Evolutionary conservation across 1,140 invertebrate species (phyloP).

Genomic region (Drosophila persimilis): DNA sequence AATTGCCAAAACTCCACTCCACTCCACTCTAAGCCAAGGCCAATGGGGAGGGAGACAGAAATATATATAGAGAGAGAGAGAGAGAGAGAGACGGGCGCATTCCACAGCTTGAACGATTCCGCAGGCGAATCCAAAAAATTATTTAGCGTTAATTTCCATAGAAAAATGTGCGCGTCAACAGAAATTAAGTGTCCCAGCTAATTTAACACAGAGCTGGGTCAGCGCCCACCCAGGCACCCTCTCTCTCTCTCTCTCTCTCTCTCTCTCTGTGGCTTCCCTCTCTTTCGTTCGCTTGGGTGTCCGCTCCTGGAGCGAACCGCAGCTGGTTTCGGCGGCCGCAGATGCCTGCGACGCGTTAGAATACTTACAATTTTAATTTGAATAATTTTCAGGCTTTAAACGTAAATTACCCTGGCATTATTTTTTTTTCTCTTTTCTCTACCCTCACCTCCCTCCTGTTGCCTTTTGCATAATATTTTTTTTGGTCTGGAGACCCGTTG

Average conservation of each 20-base stretch:
- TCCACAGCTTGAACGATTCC: slow-evolving; percentile 38
- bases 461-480: slow-evolving; percentile 54
- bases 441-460: neutral
- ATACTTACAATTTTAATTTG: slow-evolving; percentile 82
- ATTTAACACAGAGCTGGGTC: slow-evolving; percentile 71
- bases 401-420: slow-evolving; percentile 77
- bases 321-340: slow-evolving; percentile 33
- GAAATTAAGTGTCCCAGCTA: slow-evolving; percentile 81
- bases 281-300: neutral
- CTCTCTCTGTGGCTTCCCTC: slow-evolving; percentile 1
- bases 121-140: slow-evolving; percentile 73
- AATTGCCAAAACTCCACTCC: slow-evolving; percentile 57
- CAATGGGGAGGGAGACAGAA: slow-evolving; percentile 2
- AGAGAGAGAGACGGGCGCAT: neutral
- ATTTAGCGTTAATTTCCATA: slow-evolving; percentile 81
- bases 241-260: slow-evolving; percentile 21
- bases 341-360: slow-evolving; percentile 67
- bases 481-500: slow-evolving; percentile 29
- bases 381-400: slow-evolving; percentile 81
- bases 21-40: slow-evolving; percentile 46
- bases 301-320: slow-evolving; percentile 43
- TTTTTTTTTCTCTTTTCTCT: slow-evolving; percentile 26
- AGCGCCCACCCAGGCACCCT: slow-evolving; percentile 8
- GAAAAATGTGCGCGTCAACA: slow-evolving; percentile 81
- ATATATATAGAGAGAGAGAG: neutral